These are phyloP conservation scores for Picus viridis DNA, from an alignment of 2,797 vertebrate genomes.

Conservation along the genomic window DNA sequence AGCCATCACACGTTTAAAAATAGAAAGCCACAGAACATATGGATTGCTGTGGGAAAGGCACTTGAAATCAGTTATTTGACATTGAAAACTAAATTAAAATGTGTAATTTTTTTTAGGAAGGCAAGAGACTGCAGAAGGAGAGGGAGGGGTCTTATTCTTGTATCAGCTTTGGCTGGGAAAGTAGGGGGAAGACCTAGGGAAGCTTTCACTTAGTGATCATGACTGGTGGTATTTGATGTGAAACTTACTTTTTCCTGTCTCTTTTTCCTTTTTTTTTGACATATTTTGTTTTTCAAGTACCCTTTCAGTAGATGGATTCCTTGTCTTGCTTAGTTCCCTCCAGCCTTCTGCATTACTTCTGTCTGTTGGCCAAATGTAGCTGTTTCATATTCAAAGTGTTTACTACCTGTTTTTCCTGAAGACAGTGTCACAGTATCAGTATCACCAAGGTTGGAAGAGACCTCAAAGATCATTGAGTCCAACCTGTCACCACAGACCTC, in stretches of 20 bases:
- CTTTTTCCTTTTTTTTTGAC: background rate
- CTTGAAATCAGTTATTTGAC: constrained; percentile 43
- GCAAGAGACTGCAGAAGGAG: background rate
- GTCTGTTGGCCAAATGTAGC: background rate
- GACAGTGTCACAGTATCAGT: background rate
- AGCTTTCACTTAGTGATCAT: background rate
- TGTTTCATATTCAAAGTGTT: background rate
- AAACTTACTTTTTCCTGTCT: background rate
- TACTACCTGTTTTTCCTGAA: background rate
- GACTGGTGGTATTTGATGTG: background rate
- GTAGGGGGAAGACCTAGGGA: background rate
- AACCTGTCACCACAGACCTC: no score
- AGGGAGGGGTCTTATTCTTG: background rate
- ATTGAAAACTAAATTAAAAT: constrained; percentile 46
- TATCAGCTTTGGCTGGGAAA: background rate
- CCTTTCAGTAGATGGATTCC: background rate
- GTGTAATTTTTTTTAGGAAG: background rate
- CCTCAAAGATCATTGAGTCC: no score
- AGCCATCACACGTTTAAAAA: background rate
- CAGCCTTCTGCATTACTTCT: background rate
- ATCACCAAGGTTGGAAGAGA: no score
- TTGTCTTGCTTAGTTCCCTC: background rate
- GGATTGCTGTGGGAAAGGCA: constrained; percentile 29
- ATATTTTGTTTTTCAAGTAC: background rate
- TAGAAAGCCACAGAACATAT: background rate